Percentiles rank a stretch among this genome's conserved stretches.
These are phyloP conservation scores for Sinodicranocentrus sp. DNA, from an alignment of 2,888 invertebrate species.

Conservation along the genomic window DNA sequence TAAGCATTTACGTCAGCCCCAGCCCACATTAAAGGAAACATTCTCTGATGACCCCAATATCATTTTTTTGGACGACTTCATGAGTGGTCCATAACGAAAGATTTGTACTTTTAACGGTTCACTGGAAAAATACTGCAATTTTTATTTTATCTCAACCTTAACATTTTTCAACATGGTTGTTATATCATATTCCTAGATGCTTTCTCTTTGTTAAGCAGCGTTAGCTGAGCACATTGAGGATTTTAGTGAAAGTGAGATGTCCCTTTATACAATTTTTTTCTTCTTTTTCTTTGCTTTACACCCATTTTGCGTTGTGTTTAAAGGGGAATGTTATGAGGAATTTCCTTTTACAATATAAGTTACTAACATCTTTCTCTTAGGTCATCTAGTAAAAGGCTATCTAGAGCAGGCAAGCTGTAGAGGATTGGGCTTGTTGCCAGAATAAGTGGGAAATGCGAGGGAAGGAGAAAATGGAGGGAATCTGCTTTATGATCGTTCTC, in stretches of 20 bases:
- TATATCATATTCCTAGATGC: too few species aligned
- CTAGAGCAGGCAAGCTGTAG: slow-evolving; percentile 25
- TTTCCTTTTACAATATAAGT: slow-evolving; percentile 49
- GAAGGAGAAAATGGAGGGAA: slow-evolving; percentile 12
- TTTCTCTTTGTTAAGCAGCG: too few species aligned
- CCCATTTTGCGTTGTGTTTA: not conserved
- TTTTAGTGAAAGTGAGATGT: too few species aligned
- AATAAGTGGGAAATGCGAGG: slow-evolving; percentile 41
- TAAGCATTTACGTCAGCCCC: slow-evolving; percentile 46
- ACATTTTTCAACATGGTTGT: too few species aligned
- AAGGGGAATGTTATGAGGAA: slow-evolving; percentile 23
- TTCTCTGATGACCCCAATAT: slow-evolving; percentile 55
- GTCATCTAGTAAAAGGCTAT: slow-evolving; percentile 33
- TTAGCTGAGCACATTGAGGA: too few species aligned
- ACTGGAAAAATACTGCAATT: too few species aligned
- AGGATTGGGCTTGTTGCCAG: slow-evolving; percentile 60
- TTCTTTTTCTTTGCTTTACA: not conserved
- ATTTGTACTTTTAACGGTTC: too few species aligned
- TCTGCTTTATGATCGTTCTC: not conserved
- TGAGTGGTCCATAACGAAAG: too few species aligned
- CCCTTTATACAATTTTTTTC: too few species aligned
- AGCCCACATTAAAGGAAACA: slow-evolving; percentile 52
- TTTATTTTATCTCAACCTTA: too few species aligned
- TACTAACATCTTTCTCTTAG: slow-evolving; percentile 31
- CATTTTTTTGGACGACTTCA: not conserved